Conservation (phyloP, 2,888 invertebrate species). For the Euphydryas editha region DNA sequence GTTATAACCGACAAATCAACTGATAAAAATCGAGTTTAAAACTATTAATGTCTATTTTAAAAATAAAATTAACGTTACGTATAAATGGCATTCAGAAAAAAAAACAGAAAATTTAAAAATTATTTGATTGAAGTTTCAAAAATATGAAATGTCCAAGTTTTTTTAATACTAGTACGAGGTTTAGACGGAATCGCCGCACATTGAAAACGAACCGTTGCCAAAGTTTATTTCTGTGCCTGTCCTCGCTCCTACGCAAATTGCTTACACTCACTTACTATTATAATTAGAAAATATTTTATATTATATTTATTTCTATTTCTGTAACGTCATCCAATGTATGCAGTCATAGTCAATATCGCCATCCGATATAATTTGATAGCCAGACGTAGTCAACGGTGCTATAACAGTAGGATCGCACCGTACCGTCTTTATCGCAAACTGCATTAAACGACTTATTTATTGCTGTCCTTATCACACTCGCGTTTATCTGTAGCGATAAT, state of each 20-base stretch:
- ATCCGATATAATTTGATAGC: constrained; percentile 10
- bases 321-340: constrained; percentile 28
- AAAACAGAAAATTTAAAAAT: neutral
- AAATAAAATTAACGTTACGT: no score
- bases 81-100: neutral
- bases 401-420: constrained; percentile 5
- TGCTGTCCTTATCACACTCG: constrained; percentile 53
- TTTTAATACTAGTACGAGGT: constrained; percentile 15
- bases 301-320: constrained; percentile 61
- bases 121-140: constrained; percentile 23
- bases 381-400: constrained; percentile 4
- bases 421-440: constrained; percentile 35
- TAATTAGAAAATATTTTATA: constrained; percentile 76
- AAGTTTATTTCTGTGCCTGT: constrained; percentile 71
- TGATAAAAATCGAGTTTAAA: neutral
- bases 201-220: constrained; percentile 61
- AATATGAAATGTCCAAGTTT: constrained; percentile 23
- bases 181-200: constrained; percentile 23
- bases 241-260: constrained; percentile 76
- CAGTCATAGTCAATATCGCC: constrained; percentile 17
- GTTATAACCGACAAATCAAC: neutral
- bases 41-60: neutral
- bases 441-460: constrained; percentile 43
- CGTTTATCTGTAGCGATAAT: constrained; percentile 61
- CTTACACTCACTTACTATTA: constrained; percentile 80